Conservation (phyloP, 2,888 invertebrate species). For the Trichacis sp. region DNA sequence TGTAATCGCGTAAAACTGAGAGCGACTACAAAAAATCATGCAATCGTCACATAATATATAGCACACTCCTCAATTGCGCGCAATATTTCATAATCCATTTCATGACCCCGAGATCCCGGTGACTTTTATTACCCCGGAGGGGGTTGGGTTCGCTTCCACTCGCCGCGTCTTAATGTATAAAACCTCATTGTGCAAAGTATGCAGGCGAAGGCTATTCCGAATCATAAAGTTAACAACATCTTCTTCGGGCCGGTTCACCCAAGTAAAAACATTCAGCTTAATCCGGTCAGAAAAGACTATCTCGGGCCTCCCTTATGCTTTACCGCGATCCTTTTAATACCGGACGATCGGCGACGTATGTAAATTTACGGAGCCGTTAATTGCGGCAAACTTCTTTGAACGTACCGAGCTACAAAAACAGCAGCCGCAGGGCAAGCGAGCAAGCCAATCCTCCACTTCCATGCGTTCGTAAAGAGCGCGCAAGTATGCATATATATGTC, state of each 20-base stretch:
- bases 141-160: background rate
- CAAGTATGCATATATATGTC: slow-evolving; percentile 20
- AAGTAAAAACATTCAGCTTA: slow-evolving; percentile 20
- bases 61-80: background rate
- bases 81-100: background rate
- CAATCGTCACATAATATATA: no score
- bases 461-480: slow-evolving; percentile 16
- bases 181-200: background rate
- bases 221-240: slow-evolving; percentile 31
- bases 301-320: slow-evolving; percentile 13
- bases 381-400: slow-evolving; percentile 57
- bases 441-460: slow-evolving; percentile 48
- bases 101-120: background rate
- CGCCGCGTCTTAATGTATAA: background rate
- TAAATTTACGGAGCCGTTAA: slow-evolving; percentile 61
- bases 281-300: slow-evolving; percentile 7
- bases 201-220: slow-evolving; percentile 1
- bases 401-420: slow-evolving; percentile 51
- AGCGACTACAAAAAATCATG: no score
- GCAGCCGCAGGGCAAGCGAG: slow-evolving; percentile 41
- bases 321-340: slow-evolving; percentile 50
- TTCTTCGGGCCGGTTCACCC: slow-evolving; percentile 24
- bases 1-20: no score
- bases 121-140: background rate
- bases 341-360: slow-evolving; percentile 58